Percentiles rank a stretch among this genome's conserved stretches.
These are phyloP conservation scores for Drosophila saltans DNA, from an alignment of 1,140 invertebrate genomes.

Conservation along the genomic window DNA sequence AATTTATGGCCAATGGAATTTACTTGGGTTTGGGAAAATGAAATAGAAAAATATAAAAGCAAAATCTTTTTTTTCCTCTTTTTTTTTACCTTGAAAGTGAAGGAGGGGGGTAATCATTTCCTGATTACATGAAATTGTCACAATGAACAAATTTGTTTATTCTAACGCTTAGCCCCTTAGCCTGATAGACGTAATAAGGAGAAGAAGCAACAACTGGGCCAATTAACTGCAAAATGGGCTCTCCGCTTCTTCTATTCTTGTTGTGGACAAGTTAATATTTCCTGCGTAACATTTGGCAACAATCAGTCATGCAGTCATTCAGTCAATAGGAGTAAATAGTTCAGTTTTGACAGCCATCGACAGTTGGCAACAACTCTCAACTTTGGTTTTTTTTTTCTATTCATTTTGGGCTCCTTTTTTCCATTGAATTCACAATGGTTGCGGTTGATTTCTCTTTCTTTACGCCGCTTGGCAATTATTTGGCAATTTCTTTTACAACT, in stretches of 20 bases:
- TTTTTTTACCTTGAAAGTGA: conserved; percentile 19
- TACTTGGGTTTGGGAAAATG: neutral
- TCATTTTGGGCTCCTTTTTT: conserved; percentile 38
- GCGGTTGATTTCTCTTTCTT: conserved; percentile 76
- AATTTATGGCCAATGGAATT: conserved; percentile 61
- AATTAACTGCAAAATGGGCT: conserved; percentile 67
- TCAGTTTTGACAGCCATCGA: conserved; percentile 71
- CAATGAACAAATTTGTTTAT: conserved; percentile 74
- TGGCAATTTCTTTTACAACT: conserved; percentile 64
- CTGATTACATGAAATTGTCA: conserved; percentile 72
- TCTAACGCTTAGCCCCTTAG: conserved; percentile 46
- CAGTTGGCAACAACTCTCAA: conserved; percentile 51
- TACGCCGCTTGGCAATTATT: conserved; percentile 67
- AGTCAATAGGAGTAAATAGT: conserved; percentile 3
- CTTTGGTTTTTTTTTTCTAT: conserved; percentile 12
- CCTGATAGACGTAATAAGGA: conserved; percentile 58
- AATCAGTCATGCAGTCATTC: conserved; percentile 32
- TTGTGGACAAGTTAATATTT: conserved; percentile 67
- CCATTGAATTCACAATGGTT: conserved; percentile 37
- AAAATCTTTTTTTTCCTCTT: conserved; percentile 12
- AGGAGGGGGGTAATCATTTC: conserved; percentile 52
- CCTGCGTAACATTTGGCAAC: conserved; percentile 62
- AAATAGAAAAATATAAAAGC: neutral
- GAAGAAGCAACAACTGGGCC: conserved; percentile 29
- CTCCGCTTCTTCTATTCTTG: neutral